Evolutionary conservation across 53 echinoderm and acorn worm species (phyloP), one percentile per base, ranked within the genome.

Genomic region (Holothuria scabra): DNA sequence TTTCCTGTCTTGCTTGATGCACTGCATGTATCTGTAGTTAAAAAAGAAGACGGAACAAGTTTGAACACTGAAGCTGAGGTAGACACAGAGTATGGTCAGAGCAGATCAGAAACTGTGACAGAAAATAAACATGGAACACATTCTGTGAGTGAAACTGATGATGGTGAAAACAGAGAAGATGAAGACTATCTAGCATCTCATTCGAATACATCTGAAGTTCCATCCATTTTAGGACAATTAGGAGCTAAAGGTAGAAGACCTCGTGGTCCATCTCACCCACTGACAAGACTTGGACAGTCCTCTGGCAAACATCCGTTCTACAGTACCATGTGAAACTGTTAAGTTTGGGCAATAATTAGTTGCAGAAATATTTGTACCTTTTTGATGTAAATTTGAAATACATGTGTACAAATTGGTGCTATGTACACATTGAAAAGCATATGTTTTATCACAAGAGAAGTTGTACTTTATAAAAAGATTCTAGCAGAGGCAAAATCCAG

Each of bases 241-340:
- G 52, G 52, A 21, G 30, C 64, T 23, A 22, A 18, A 24, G 86
- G 80, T 28, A 79, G 46, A 24, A 41, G 18, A 37, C 90, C 85
- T 28, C 91, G 93, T 66, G 96, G 93, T 23, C 94, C 91, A 79
- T 78, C 93, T 16, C 96, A 96, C 65, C 96, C 96, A 14, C 67
- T 96, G 3, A 67, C 89, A 31, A 91, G 91, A 81, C 84, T 93
- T 6, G 84, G 84, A 34, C 74, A 67, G 19, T 57, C 68, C 56
- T 52, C 83, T 31, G 65, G 76, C 11, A 89, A 89, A 48, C 83
- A 89, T 86, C 80, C 89, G 13, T 92, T 84, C 55, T 86, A 86
- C 83, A 86, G 86, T 81, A 88, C 92, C 10, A 85, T 87, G 88
- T 88, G 33, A 44, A n/a, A 34, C 59, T 41, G 34, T 26, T 4